Evolutionary conservation across 1,140 invertebrate species (phyloP), one percentile per base, ranked within the genome.

Genomic region (Lepidostoma basale): DNA sequence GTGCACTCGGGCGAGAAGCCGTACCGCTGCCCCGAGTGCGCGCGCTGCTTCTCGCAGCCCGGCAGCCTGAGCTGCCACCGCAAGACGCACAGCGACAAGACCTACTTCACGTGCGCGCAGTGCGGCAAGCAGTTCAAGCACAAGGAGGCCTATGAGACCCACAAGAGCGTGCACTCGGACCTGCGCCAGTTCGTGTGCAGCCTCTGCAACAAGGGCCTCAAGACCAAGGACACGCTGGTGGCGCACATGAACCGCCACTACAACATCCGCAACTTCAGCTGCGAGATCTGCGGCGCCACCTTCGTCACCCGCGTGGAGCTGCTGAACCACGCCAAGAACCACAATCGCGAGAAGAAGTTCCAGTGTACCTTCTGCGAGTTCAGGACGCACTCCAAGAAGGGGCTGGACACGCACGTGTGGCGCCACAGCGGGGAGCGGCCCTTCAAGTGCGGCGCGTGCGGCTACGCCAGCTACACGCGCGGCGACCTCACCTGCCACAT

Each of bases 81-180:
- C 16, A 82, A 81, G 68, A 85, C 78, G 28, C 85, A 87, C 62
- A 82, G 79, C 64, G 74, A 74, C 39, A 72, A 71, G 26, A 79
- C 75, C 33, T 81, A 83, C 56, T 88, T 81, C 71, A 88, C 84
- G 23, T 90, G 88, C 75, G 76, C 83, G 14, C 70, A 84, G 36
- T 88, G 88, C 77, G 85, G 86, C 14, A 86, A 87, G 73, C 84
- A 86, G 76, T 88, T 88, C 77, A 85, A 87, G 73, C 78, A 79
- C 74, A 77, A 77, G 26, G 79, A 78, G 58, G 75, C 79, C 40
- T 75, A 83, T 20, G 81, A 82, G 69, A 79, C 76, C 22, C 80
- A 83, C 65, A 69, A 77, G 20, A 67, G 74, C 54, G 82, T 83
- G 5, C 82, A 83, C 76, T 74, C 76, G 68, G 74, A 33, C 69